These are phyloP conservation scores for Lagria hirta DNA, from an alignment of 2,888 invertebrate genomes.

Conservation along the genomic window DNA sequence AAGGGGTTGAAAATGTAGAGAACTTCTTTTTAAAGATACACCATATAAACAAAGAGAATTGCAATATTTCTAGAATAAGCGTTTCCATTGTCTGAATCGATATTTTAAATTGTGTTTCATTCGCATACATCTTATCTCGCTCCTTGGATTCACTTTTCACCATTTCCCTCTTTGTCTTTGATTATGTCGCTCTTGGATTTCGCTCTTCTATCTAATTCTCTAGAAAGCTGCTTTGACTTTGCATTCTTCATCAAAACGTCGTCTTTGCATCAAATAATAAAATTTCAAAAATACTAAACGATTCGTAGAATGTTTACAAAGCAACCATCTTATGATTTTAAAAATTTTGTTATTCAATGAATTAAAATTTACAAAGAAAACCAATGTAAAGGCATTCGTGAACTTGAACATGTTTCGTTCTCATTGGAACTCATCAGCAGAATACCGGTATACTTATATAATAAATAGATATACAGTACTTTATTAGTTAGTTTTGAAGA, in stretches of 20 bases:
- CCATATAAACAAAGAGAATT: constrained; percentile 32
- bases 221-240: constrained; percentile 32
- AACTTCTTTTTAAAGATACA: constrained; percentile 18
- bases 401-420: too few relatives aligned
- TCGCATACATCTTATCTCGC: constrained; percentile 27
- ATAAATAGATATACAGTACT: too few relatives aligned
- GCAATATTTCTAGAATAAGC: constrained; percentile 30
- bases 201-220: constrained; percentile 34
- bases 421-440: too few relatives aligned
- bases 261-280: constrained; percentile 28
- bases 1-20: constrained; percentile 16
- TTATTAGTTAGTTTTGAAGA: too few relatives aligned
- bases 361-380: too few relatives aligned
- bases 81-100: constrained; percentile 31
- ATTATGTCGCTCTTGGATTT: constrained; percentile 33
- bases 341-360: too few relatives aligned
- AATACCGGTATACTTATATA: too few relatives aligned
- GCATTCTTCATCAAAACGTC: constrained; percentile 33
- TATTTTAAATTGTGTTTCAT: constrained; percentile 31
- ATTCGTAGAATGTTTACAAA: too few relatives aligned
- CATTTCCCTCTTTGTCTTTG: constrained; percentile 26
- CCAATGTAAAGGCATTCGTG: too few relatives aligned
- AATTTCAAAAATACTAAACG: too few relatives aligned
- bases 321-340: too few relatives aligned
- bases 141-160: constrained; percentile 15